Percentiles rank a stretch among this genome's conserved stretches.
Conservation (phyloP, 2,888 invertebrate species). For the Pheosia tremula region DNA sequence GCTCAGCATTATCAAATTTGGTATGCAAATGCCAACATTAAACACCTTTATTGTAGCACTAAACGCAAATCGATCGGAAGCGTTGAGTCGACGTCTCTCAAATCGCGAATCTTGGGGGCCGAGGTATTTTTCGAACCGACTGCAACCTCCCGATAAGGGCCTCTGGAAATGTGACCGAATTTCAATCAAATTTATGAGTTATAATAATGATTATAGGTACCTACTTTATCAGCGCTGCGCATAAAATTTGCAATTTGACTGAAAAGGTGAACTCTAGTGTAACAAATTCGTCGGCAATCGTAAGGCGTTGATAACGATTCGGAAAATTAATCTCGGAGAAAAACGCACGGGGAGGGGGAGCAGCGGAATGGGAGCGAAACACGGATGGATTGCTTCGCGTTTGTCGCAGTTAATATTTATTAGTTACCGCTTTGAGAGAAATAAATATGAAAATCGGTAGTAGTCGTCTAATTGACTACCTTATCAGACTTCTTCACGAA, state of each 20-base stretch:
- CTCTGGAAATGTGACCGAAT: constrained; percentile 80
- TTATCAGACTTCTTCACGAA: neutral
- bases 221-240: constrained; percentile 73
- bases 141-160: constrained; percentile 79
- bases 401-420: constrained; percentile 56
- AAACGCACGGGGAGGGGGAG: constrained; percentile 56
- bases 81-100: constrained; percentile 63
- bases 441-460: constrained; percentile 1
- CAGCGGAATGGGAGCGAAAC: constrained; percentile 54
- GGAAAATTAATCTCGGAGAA: constrained; percentile 77
- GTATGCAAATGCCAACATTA: constrained; percentile 72
- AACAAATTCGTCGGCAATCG: constrained; percentile 81
- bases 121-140: constrained; percentile 80
- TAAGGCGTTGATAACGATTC: constrained; percentile 81
- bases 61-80: constrained; percentile 80
- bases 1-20: constrained; percentile 58
- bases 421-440: constrained; percentile 32
- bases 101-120: constrained; percentile 56
- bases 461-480: neutral
- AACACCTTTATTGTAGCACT: constrained; percentile 75
- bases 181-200: constrained; percentile 84
- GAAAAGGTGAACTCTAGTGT: constrained; percentile 82
- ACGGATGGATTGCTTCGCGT: constrained; percentile 56
- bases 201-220: constrained; percentile 82
- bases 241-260: constrained; percentile 81